phyloP scores from a whole-genome alignment of 2,797 vertebrate species.

The Loriculus beryllinus region DNA sequence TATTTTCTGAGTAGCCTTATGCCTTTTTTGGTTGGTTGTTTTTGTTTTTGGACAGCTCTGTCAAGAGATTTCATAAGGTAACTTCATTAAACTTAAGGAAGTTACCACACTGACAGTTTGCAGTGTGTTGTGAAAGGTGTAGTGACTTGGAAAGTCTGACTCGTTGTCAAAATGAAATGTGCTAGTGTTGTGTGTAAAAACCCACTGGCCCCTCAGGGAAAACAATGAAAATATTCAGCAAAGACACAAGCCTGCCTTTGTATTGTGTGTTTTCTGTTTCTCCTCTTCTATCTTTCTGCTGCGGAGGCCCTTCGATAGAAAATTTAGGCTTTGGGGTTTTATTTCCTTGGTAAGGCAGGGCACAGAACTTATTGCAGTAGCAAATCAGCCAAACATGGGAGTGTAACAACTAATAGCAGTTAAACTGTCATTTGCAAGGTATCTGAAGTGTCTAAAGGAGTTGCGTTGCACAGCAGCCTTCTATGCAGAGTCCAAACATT shows the following conservation, averaged over 20 bases:
- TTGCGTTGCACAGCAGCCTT: rapidly evolving
- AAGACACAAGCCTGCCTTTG: constrained; percentile 54
- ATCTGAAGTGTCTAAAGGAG: not conserved
- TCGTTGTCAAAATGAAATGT: constrained; percentile 58
- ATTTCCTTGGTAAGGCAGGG: not conserved
- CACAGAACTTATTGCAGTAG: not conserved
- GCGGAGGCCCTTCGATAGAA: not conserved
- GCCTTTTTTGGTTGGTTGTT: not conserved
- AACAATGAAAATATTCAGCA: constrained; percentile 56
- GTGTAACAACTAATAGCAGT: not conserved
- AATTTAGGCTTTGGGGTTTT: not conserved
- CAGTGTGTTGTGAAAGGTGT: constrained; percentile 64
- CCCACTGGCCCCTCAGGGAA: constrained; percentile 21
- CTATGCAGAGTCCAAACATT: not conserved
- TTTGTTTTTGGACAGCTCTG: constrained; percentile 7
- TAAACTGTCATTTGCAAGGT: not conserved
- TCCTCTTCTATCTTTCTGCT: constrained; percentile 15
- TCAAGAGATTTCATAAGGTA: constrained; percentile 67
- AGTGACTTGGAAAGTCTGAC: constrained; percentile 53
- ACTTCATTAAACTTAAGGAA: constrained; percentile 66
- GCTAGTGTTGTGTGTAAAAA: constrained; percentile 51
- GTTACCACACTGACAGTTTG: constrained; percentile 67
- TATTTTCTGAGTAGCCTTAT: constrained; percentile 1
- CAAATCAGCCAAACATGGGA: not conserved
- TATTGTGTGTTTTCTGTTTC: constrained; percentile 31